phyloP scores from a whole-genome alignment of 2,797 vertebrate species.

The Cossypha dichroa region DNA sequence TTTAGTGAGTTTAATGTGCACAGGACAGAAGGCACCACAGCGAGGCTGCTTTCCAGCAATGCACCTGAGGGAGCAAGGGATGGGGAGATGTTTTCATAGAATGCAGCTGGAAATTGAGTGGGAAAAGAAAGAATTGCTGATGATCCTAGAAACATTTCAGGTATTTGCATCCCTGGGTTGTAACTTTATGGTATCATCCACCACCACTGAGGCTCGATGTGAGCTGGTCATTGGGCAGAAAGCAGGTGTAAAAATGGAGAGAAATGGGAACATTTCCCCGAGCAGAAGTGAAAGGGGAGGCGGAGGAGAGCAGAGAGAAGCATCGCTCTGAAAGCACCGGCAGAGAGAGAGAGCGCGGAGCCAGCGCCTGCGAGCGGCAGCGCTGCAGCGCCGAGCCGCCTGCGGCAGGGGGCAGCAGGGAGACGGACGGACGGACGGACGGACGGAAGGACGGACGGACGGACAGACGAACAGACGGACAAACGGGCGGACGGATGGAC shows the following conservation, averaged over 20 bases:
- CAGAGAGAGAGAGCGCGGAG: background rate
- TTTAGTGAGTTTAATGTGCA: background rate
- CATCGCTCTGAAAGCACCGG: accelerated
- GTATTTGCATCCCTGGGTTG: accelerated
- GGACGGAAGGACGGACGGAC: background rate
- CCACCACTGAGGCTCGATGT: accelerated
- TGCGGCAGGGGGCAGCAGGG: slow-evolving; percentile 65
- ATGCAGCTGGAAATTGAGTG: accelerated
- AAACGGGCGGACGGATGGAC: accelerated
- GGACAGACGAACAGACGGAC: accelerated
- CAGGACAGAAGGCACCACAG: background rate
- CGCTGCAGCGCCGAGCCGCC: background rate
- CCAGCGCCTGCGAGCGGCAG: accelerated
- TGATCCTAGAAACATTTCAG: background rate
- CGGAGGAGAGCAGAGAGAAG: background rate
- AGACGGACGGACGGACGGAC: background rate
- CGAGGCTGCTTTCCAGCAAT: background rate
- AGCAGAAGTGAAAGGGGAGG: background rate
- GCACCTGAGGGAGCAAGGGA: background rate
- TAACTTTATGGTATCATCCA: no score
- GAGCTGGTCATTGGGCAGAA: background rate
- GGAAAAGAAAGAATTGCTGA: background rate
- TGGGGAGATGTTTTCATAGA: background rate
- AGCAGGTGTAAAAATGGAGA: background rate
- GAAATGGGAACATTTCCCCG: background rate